Percentiles rank a stretch among this genome's conserved stretches.
These are phyloP conservation scores for Hucho hucho DNA, from an alignment of 2,113 vertebrate species.

Conservation along the genomic window DNA sequence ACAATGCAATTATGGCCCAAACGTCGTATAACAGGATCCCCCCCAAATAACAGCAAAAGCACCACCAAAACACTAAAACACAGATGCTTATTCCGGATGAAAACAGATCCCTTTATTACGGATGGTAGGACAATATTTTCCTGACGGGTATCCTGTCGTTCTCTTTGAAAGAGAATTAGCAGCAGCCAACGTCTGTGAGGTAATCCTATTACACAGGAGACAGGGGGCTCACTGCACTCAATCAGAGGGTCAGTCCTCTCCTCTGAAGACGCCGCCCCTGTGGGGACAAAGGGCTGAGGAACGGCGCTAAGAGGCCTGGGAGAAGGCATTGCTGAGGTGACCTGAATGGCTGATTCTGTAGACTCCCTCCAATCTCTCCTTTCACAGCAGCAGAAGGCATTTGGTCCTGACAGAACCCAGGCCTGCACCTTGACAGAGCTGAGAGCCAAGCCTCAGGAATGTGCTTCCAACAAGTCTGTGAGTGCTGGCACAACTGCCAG, in stretches of 20 bases:
- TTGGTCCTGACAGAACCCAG: conserved; percentile 33
- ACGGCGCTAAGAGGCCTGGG: conserved; percentile 21
- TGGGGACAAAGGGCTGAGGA: conserved; percentile 33
- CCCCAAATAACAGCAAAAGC: conserved; percentile 59
- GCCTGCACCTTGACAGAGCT: not conserved
- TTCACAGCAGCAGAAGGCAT: conserved; percentile 12
- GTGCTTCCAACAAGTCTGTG: conserved; percentile 11
- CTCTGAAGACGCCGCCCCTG: conserved; percentile 29
- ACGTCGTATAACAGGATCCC: conserved; percentile 74
- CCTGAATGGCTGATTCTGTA: conserved; percentile 4
- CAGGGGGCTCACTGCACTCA: conserved; percentile 39
- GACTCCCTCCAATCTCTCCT: not conserved
- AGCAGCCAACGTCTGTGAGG: conserved; percentile 33
- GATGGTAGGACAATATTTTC: conserved; percentile 66
- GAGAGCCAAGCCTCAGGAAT: conserved; percentile 17
- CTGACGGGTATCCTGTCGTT: conserved; percentile 69
- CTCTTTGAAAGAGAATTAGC: conserved; percentile 63
- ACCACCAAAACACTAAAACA: conserved; percentile 56
- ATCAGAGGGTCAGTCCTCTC: conserved; percentile 36
- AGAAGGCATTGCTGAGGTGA: conserved; percentile 1
- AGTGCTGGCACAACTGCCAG: conserved; percentile 4
- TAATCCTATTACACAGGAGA: conserved; percentile 57
- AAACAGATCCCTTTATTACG: conserved; percentile 76
- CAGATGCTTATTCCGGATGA: conserved; percentile 77
- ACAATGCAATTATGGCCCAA: conserved; percentile 64